Evolutionary conservation across 1,140 invertebrate genomes (phyloP), one percentile per base, ranked within the genome.

Genomic region (Harlomillsia oculata): DNA sequence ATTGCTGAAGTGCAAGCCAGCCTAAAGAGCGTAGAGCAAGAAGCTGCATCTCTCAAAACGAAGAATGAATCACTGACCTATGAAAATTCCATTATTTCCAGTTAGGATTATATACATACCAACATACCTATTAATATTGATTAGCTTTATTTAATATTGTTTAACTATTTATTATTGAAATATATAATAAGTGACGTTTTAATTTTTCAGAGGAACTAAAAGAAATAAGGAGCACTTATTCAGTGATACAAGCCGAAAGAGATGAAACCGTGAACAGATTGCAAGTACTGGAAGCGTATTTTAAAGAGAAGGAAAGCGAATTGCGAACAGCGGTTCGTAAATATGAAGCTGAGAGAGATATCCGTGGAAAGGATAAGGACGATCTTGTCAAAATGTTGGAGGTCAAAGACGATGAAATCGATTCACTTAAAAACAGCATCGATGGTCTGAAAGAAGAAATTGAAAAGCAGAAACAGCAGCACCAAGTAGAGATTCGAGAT

Each of bases 231-330:
- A 23, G 30, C 14, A 34, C 21, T 2, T 23, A 51, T 9, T n/a
- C 21, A 13, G 37, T 9, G 18, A 25, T 59, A 14, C 26, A 52
- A 21, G 28, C 11, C 3, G 56, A 62, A 32, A 62, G 59, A 20
- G 64, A 65, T 5, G 11, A 45, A 23, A 43, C 64, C 13, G 54
- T 50, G 21, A 65, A 61, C 52, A 48, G 49, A 28, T 52, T 65
- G 5, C 13, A 32, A 18, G 64, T 65, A 13, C 49, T 65, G 9
- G 60, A 65, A 54, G 32, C 48, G 16, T 65, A 46, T n/a, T 65
- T 65, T 37, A 62, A 62, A 49, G 61, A 65, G 30, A 59, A 62
- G 14, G 64, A 65, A 39, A 60, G 62, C 28, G 64, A 65, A 43
- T 43, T 62, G 9, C 41, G 60, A 2, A 56, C 52, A n/a, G 40